Conservation (phyloP, 1,140 invertebrate genomes). For the Luehdorfia chinensis region DNA sequence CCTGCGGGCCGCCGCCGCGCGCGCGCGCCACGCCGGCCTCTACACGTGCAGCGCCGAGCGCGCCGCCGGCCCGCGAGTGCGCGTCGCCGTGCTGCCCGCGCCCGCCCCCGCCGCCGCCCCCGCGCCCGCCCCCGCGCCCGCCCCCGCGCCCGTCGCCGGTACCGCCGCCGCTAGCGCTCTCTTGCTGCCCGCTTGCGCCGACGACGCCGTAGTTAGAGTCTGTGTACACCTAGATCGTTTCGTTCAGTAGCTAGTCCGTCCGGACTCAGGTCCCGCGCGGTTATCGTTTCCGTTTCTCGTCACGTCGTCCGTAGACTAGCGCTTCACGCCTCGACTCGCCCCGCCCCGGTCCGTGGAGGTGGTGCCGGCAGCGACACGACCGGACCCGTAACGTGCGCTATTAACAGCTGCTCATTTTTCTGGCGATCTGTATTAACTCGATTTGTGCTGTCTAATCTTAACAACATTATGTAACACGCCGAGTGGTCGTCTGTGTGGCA, state of each 20-base stretch:
- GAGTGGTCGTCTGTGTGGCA: not conserved
- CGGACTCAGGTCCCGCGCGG: too few relatives aligned
- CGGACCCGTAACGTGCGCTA: not conserved
- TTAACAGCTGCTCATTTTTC: conserved; percentile 5
- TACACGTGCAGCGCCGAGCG: conserved; percentile 36
- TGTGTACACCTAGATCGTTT: conserved; percentile 4
- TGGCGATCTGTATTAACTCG: not conserved
- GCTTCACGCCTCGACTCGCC: conserved; percentile 2
- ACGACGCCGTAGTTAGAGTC: conserved; percentile 20
- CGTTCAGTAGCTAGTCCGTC: conserved; percentile 18
- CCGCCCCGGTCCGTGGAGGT: not conserved
- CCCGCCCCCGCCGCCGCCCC: conserved; percentile 18
- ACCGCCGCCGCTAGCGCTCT: conserved; percentile 17
- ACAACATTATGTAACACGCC: not conserved
- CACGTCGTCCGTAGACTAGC: not conserved
- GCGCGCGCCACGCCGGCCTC: conserved; percentile 30
- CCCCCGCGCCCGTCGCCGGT: not conserved
- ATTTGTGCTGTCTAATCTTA: not conserved
- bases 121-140: conserved; percentile 8
- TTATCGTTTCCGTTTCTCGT: not conserved
- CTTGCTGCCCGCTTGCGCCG: conserved; percentile 19
- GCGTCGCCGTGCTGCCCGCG: conserved; percentile 84
- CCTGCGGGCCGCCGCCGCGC: conserved; percentile 30
- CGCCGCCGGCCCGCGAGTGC: conserved; percentile 80
- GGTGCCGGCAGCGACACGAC: not conserved